A percentile compares a stretch with the other conserved stretches of the same genome.
phyloP scores from a whole-genome alignment of 2,888 invertebrate genomes.

The Dermolepida albohirtum region DNA sequence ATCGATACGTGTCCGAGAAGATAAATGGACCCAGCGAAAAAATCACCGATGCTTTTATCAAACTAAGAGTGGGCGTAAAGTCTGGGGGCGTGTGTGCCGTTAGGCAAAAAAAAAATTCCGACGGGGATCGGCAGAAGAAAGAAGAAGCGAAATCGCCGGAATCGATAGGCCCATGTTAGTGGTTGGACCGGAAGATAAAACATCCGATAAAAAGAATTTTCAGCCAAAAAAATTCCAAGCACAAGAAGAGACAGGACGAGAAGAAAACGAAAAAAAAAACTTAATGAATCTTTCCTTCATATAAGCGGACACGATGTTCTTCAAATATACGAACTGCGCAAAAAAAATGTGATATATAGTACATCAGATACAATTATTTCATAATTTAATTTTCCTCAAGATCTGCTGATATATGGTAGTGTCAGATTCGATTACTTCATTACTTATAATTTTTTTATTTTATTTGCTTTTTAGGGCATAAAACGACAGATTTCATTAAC shows the following conservation, averaged over 20 bases:
- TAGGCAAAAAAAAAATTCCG: not conserved
- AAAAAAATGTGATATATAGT: not conserved
- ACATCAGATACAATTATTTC: not conserved
- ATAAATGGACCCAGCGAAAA: conserved; percentile 17
- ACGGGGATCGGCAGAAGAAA: conserved; percentile 9
- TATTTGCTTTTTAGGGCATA: too few relatives aligned
- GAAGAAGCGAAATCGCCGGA: conserved; percentile 16
- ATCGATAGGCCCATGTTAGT: conserved; percentile 12
- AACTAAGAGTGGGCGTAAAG: conserved; percentile 13
- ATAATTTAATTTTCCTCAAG: conserved; percentile 5
- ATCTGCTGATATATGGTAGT: not conserved
- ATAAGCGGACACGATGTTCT: not conserved
- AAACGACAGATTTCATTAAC: too few relatives aligned
- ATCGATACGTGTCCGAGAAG: conserved; percentile 26
- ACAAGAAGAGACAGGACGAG: conserved; percentile 2
- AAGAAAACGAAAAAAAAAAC: conserved; percentile 10
- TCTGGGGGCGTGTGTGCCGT: not conserved
- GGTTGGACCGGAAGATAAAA: conserved; percentile 22
- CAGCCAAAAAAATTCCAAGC: conserved; percentile 8
- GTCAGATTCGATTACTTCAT: not conserved
- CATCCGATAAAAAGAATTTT: conserved; percentile 26
- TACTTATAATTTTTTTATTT: not conserved
- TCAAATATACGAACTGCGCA: not conserved
- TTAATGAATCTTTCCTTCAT: conserved; percentile 26
- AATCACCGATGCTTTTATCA: conserved; percentile 26